Conservation (phyloP, 2,888 invertebrate species). For the Coleophora deauratella region DNA sequence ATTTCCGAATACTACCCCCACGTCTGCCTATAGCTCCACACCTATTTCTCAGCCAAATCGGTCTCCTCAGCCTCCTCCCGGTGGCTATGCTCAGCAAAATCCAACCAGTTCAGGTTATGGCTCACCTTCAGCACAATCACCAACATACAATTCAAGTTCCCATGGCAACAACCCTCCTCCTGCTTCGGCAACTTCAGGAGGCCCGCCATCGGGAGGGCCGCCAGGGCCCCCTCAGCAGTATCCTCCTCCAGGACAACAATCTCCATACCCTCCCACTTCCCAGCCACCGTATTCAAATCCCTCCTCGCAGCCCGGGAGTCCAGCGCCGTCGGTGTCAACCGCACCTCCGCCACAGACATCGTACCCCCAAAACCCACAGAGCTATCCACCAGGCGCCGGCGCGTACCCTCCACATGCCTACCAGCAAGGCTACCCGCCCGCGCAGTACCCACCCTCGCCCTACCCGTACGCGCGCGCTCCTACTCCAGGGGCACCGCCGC, state of each 20-base stretch:
- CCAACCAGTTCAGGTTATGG: constrained; percentile 74
- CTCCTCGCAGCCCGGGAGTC: constrained; percentile 68
- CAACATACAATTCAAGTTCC: constrained; percentile 77
- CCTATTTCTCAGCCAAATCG: constrained; percentile 66
- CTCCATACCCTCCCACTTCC: constrained; percentile 76
- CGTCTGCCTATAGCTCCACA: constrained; percentile 71
- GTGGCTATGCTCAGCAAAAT: constrained; percentile 75
- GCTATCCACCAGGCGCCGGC: constrained; percentile 53
- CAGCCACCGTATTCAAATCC: constrained; percentile 75
- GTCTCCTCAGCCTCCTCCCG: constrained; percentile 72
- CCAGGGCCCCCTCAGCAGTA: constrained; percentile 74
- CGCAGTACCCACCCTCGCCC: constrained; percentile 73
- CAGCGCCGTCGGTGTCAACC: constrained; percentile 63
- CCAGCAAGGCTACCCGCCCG: constrained; percentile 68
- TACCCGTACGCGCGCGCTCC: constrained; percentile 75
- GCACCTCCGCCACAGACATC: constrained; percentile 74
- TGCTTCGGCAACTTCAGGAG: constrained; percentile 64
- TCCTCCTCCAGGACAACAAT: constrained; percentile 76
- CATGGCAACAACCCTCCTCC: constrained; percentile 67
- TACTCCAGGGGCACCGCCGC: constrained; percentile 79
- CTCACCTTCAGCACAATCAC: constrained; percentile 77
- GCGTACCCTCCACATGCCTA: constrained; percentile 69
- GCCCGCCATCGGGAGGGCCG: constrained; percentile 62
- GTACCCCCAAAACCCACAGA: constrained; percentile 71
- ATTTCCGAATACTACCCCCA: constrained; percentile 63